Conservation (phyloP, 2,113 vertebrate genomes). For the Accipiter virgatus region DNA sequence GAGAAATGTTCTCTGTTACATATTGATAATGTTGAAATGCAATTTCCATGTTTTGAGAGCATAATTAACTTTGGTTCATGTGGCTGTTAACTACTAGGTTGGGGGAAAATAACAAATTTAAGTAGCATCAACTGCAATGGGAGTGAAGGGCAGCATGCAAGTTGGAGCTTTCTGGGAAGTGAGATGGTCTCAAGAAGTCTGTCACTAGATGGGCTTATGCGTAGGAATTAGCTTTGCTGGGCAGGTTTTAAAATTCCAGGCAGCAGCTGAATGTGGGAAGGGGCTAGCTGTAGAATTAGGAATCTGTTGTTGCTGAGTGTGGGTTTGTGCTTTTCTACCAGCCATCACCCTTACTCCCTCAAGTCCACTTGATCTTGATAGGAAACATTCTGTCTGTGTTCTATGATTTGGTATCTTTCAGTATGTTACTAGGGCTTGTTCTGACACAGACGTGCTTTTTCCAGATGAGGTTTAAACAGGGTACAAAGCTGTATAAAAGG, state of each 20-base stretch:
- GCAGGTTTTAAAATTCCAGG: not conserved
- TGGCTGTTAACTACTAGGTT: not conserved
- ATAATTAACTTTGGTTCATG: not conserved
- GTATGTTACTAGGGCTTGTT: rapidly evolving
- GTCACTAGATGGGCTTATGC: not conserved
- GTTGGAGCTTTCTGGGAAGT: not conserved
- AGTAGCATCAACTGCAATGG: not conserved
- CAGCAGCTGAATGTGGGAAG: not conserved
- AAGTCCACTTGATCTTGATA: not conserved
- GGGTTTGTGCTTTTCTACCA: not conserved
- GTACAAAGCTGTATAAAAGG: not conserved
- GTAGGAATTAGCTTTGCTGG: not conserved
- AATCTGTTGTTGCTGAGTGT: not conserved
- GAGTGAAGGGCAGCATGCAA: not conserved
- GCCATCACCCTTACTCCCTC: not conserved
- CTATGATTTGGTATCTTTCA: rapidly evolving
- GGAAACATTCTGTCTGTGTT: not conserved
- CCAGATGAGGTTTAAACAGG: not conserved
- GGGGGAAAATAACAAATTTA: not conserved
- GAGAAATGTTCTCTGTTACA: not conserved
- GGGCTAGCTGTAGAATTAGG: not conserved
- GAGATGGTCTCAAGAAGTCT: not conserved
- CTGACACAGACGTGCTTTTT: not conserved
- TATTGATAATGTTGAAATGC: not conserved
- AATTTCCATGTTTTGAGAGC: not conserved